Percentiles rank a stretch among this genome's conserved stretches.
phyloP scores from a whole-genome alignment of 2,888 invertebrate species.

The Phortica okadai region DNA sequence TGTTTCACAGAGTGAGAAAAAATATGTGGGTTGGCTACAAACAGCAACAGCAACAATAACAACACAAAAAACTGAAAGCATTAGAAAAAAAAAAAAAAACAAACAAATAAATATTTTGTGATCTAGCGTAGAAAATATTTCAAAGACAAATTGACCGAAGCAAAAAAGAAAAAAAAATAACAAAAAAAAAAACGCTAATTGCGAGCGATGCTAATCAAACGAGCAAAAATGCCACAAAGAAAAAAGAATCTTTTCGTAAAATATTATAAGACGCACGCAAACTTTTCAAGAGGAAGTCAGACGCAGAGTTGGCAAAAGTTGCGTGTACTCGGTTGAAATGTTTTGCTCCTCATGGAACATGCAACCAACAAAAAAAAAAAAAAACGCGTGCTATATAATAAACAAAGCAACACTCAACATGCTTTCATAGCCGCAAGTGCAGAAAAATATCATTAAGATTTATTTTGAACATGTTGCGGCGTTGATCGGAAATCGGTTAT shows the following conservation, averaged over 20 bases:
- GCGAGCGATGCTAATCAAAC: constrained; percentile 8
- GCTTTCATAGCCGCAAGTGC: background rate
- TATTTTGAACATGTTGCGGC: background rate
- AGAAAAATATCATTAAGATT: constrained; percentile 10
- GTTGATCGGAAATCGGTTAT: constrained; percentile 21
- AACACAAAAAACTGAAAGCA: background rate
- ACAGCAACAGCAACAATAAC: background rate
- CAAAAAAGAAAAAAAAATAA: background rate
- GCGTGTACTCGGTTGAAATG: constrained; percentile 3
- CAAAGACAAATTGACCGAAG: constrained; percentile 5
- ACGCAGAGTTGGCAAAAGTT: background rate
- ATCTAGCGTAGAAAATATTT: background rate
- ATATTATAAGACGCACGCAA: background rate
- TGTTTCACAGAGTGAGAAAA: constrained; percentile 1
- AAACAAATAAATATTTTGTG: background rate
- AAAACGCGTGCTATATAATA: background rate
- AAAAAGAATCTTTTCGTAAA: background rate
- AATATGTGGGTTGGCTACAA: constrained; percentile 22
- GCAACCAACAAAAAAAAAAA: background rate
- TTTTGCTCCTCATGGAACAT: background rate
- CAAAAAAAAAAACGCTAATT: constrained; percentile 5
- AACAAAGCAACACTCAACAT: background rate
- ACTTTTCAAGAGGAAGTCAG: background rate
- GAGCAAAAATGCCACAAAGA: background rate
- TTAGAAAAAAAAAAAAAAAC: constrained; percentile 1